These are phyloP conservation scores for Bibio marci DNA, from an alignment of 2,888 invertebrate genomes.

Conservation along the genomic window DNA sequence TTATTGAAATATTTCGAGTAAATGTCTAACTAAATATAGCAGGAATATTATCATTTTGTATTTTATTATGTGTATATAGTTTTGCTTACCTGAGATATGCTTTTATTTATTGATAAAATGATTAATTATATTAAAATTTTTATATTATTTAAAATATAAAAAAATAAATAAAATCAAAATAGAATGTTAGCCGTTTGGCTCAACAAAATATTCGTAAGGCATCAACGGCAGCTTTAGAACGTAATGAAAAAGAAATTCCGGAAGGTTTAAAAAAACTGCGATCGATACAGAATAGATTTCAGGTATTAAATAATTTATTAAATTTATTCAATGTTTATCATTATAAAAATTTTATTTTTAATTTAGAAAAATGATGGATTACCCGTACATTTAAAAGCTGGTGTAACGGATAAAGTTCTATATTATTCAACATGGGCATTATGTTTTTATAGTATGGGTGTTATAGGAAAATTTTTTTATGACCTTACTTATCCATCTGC, in stretches of 20 bases:
- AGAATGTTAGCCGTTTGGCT: too few relatives aligned
- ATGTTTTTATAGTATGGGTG: neutral
- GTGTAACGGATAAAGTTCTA: constrained; percentile 20
- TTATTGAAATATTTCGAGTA: too few relatives aligned
- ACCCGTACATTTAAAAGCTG: constrained; percentile 26
- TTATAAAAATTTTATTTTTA: neutral
- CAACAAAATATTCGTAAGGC: too few relatives aligned
- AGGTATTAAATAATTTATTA: neutral
- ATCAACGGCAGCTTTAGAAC: too few relatives aligned
- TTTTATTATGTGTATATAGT: too few relatives aligned
- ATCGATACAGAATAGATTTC: neutral
- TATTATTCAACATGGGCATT: constrained; percentile 14
- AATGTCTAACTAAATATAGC: too few relatives aligned
- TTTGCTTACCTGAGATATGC: too few relatives aligned
- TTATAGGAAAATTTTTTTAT: neutral
- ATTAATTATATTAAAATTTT: too few relatives aligned
- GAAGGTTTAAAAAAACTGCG: neutral
- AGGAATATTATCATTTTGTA: too few relatives aligned
- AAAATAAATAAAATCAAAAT: too few relatives aligned
- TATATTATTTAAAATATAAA: too few relatives aligned
- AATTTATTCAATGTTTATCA: neutral
- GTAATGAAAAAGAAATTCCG: neutral
- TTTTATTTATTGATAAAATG: too few relatives aligned
- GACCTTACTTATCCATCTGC: neutral
- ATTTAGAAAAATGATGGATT: constrained; percentile 23